Evolutionary conservation across 2,113 vertebrate species (phyloP).

Genomic region (Poeciliopsis prolifica): DNA sequence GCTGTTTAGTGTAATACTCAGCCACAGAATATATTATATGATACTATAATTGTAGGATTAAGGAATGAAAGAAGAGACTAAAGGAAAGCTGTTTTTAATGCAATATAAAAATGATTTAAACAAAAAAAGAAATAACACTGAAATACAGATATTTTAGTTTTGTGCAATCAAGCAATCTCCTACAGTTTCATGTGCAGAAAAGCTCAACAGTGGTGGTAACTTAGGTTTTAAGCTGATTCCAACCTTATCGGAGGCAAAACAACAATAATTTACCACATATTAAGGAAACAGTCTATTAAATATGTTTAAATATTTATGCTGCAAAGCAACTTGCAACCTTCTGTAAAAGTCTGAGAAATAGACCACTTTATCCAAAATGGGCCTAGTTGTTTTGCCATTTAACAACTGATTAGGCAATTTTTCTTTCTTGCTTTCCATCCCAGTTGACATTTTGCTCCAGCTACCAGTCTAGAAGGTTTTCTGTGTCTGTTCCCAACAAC

Average conservation of each 20-base stretch:
- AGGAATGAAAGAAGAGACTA: constrained; percentile 4
- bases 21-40: not conserved
- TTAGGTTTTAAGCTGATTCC: not conserved
- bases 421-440: not conserved
- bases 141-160: not conserved
- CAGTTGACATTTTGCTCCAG: not conserved
- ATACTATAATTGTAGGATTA: constrained; percentile 1
- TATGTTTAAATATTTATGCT: constrained; percentile 13
- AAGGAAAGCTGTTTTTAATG: not conserved
- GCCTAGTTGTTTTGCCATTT: not conserved
- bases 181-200: too few relatives aligned
- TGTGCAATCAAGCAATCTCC: not conserved
- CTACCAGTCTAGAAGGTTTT: constrained; percentile 4
- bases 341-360: not conserved
- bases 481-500: not conserved
- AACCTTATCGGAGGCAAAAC: not conserved
- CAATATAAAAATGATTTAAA: constrained; percentile 4
- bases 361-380: not conserved
- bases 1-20: not conserved
- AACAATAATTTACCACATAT: constrained; percentile 7
- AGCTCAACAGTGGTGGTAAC: too few relatives aligned
- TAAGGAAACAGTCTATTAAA: constrained; percentile 16
- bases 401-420: not conserved
- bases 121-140: not conserved
- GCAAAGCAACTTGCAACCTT: constrained; percentile 4